Percentiles rank a stretch among this genome's conserved stretches.
phyloP scores from a whole-genome alignment of 2,113 vertebrate genomes.

The Genyomyrus donnyi region DNA sequence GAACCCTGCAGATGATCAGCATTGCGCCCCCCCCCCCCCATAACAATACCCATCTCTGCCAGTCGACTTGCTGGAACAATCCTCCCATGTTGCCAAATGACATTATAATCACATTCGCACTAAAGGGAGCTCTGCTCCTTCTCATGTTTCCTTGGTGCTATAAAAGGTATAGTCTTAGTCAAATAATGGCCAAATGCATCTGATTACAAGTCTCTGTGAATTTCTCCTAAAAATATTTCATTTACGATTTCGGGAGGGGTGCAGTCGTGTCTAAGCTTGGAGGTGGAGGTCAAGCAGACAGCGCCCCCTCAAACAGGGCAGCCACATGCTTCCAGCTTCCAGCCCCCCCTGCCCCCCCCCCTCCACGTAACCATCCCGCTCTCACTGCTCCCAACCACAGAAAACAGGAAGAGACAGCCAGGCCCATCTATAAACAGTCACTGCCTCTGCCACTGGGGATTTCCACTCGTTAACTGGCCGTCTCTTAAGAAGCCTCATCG shows the following conservation, averaged over 20 bases:
- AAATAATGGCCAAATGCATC: background rate
- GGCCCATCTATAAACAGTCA: conserved; percentile 29
- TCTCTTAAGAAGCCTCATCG: background rate
- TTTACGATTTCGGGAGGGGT: background rate
- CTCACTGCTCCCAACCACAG: conserved; percentile 46
- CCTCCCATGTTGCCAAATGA: background rate
- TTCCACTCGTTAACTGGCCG: background rate
- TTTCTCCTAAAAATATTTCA: background rate
- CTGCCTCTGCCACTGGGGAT: conserved; percentile 23
- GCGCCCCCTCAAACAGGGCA: background rate
- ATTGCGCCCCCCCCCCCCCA: background rate
- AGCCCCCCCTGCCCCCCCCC: background rate
- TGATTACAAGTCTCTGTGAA: background rate
- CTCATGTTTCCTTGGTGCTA: background rate
- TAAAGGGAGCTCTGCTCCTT: background rate
- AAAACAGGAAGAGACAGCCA: conserved; percentile 52
- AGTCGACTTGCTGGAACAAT: background rate
- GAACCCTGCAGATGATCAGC: background rate
- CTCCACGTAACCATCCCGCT: conserved; percentile 32
- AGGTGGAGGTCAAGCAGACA: background rate
- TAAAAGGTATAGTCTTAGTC: background rate
- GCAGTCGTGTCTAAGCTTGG: background rate
- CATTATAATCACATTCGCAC: background rate
- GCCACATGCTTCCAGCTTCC: background rate
- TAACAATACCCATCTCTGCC: background rate